Base-by-base conservation (phyloP, 2,797 vertebrate genomes). In the Dicrostonyx torquatus region DNA sequence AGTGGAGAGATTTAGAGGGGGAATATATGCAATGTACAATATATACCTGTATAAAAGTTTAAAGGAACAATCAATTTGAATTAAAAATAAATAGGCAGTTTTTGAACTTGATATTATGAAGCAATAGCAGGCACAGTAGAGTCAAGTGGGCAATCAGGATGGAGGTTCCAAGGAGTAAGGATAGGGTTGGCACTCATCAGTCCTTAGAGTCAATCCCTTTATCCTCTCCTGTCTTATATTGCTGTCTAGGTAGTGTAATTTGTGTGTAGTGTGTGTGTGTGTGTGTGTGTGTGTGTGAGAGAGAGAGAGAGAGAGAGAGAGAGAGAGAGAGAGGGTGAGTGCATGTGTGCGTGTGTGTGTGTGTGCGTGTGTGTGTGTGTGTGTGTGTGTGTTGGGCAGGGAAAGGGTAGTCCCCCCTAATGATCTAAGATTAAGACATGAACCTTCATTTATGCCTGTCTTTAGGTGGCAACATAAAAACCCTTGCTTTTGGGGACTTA, bases 51-150 rank as follows among this genome's bases (percentile, higher is more conserved):
- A 84, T 12, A n/a, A 50, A 84, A 48, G 14, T n/a, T 45, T 34
- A 48, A 84, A 84, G 43, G 6, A 84, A 34, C 18, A 84, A 82
- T 43, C 15, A 62, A 82, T 45, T 45, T 43, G 66, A 68, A 85
- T 68, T 48, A 66, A 48, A 84, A 84, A 66, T 43, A 31, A 86
- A 89, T 40, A 87, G 22, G 24, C 70, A 48, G 72, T 79, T 91
- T 91, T 62, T 48, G 76, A 84, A 91, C 37, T 91, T 94, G 34
- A 48, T 90, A 77, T 94, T 34, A 37, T 78, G n/a, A 79, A 92
- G 26, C 45, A 85, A 95, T 86, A 62, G 12, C 72, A 83, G 34
- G 10, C 88, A 60, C 4, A 86, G 17, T 55, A 80, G 50, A 60
- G 6, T 90, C n/a, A 94, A 95, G 9, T 79, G 58, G 26, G 22